Base-by-base conservation (phyloP, 2,888 invertebrate species). In the Ceramica pisi region DNA sequence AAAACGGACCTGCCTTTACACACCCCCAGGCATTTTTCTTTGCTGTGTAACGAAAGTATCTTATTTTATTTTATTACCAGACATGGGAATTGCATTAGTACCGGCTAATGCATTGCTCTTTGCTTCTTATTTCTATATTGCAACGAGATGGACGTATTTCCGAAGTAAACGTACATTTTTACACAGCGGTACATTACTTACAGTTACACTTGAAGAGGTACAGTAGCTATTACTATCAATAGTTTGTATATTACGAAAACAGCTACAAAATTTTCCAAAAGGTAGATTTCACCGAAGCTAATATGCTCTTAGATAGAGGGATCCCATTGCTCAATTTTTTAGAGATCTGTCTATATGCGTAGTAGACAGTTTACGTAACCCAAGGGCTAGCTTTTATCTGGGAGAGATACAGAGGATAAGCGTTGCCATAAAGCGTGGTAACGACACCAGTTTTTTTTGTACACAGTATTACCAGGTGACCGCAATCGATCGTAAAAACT, bases 51-150 rank as follows among this genome's bases (percentile, higher is more conserved):
- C 35, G n/a, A 46, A 55, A 50, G 61, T 56, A 56, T 72, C 21
- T 48, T 21, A 41, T 51, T 55, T 55, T 10, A 60, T 67, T 80
- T 66, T 66, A 75, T 75, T 75, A 60, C 19, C 21, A 35, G 59
- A 78, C 80, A 80, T 35, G 80, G 50, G 46, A 66, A 69, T 80
- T 55, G 48, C 67, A 78, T 78, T 78, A 80, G 56, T 65, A 41
- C n/a, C 67, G 50, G 44, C 41, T 61, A 78, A 61, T 66, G 75
- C 68, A 74, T 19, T 59, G 31, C 23, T 26, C 16, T 41, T 35
- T 46, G 53, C 46, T 64, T 56, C 56, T 68, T 59, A 62, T 75
- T 68, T 62, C 59, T 57, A 8, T 64, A 55, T 67, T 50, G 60
- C 63, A 72, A n/a, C 16, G 3, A 26, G 59, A 51, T 64, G 16